Evolutionary conservation across 2,113 vertebrate species (phyloP).

Genomic region (Bombycilla garrulus): DNA sequence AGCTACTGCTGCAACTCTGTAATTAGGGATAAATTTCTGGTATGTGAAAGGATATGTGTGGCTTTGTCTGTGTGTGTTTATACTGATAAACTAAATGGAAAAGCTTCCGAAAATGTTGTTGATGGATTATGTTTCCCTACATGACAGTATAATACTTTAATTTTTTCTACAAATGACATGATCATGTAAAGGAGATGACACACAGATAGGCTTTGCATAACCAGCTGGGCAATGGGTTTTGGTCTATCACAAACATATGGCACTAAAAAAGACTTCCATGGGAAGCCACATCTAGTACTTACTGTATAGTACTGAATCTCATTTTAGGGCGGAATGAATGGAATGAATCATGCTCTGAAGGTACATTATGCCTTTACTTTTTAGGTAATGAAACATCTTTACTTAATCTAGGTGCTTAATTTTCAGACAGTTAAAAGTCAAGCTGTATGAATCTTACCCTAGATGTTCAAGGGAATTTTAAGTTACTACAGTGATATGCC

Average conservation of each 20-base stretch:
- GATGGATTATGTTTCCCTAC: background rate
- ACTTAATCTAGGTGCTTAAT: background rate
- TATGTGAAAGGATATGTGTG: background rate
- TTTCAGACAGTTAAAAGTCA: background rate
- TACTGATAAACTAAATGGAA: background rate
- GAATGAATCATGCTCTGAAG: background rate
- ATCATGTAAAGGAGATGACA: background rate
- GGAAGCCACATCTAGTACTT: background rate
- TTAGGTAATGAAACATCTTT: background rate
- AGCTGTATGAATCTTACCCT: background rate
- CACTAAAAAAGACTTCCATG: background rate
- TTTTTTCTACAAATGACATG: background rate
- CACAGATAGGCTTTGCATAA: background rate
- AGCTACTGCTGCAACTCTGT: background rate
- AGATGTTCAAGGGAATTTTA: background rate
- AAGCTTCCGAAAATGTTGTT: background rate
- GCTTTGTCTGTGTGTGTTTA: accelerated
- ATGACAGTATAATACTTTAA: background rate
- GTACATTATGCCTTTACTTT: background rate
- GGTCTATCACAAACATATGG: background rate
- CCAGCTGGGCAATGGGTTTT: background rate
- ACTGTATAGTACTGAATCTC: background rate
- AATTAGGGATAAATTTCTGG: background rate
- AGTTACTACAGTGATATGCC: background rate
- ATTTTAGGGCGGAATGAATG: background rate